Conservation (phyloP, 1,140 invertebrate species). For the Schlechtendalia chinensis region DNA sequence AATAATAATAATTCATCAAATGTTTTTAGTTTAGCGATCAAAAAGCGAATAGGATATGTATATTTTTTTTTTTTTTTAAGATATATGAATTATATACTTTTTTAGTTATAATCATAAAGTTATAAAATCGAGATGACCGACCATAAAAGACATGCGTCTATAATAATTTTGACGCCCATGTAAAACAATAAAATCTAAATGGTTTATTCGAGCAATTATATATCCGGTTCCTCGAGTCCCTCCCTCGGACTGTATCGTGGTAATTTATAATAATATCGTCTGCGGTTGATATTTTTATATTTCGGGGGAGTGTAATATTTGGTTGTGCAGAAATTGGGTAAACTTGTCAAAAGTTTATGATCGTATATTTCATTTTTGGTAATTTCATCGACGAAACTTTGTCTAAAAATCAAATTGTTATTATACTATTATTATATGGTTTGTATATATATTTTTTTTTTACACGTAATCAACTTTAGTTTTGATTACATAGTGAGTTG, state of each 20-base stretch:
- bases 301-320: conserved; percentile 29
- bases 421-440: neutral
- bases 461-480: neutral
- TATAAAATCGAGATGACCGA: neutral
- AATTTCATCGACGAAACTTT: conserved; percentile 15
- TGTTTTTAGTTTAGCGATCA: conserved; percentile 6
- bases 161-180: conserved; percentile 37
- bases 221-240: neutral
- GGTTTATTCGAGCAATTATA: conserved; percentile 40
- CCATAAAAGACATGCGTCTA: conserved; percentile 22
- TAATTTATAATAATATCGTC: neutral
- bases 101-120: neutral
- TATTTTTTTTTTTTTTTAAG: neutral
- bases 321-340: neutral
- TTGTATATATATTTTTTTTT: neutral
- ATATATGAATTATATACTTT: neutral
- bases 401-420: neutral
- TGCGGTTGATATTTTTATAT: conserved; percentile 41
- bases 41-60: neutral
- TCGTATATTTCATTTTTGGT: neutral
- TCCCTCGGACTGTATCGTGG: neutral
- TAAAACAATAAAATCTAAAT: conserved; percentile 46
- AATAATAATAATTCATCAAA: conserved; percentile 14
- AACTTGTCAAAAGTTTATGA: conserved; percentile 45
- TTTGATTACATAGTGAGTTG: neutral